Evolutionary conservation across 2,797 vertebrate genomes (phyloP), one percentile per base, ranked within the genome.

Genomic region (Pseudochirops corinnae): DNA sequence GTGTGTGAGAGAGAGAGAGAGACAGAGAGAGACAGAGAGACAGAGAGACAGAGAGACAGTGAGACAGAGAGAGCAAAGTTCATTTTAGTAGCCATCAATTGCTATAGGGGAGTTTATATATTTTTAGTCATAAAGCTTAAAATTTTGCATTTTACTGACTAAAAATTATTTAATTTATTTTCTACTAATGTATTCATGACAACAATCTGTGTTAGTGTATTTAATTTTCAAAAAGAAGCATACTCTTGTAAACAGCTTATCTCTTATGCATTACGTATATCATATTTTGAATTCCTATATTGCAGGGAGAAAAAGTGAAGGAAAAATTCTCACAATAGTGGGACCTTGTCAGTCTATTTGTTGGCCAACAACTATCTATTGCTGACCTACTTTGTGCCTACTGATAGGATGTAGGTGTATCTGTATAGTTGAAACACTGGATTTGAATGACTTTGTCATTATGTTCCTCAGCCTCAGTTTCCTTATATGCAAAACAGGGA

Each of bases 21-120:
- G 56, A 56, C 5, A 57, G 56, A 24, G 21, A 56, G 21, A 56
- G 4, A 56, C 21, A 24, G 46, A 46, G 46, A 46, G 46, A 46
- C 10, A 1, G 56, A 1, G 24, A 7, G 56, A 6, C 24, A 28
- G 6, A 26, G 56, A 26, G 56, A 57, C 6, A 57, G 56, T 7
- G 24, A 57, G 24, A 56, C 21, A 24, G 56, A 5, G 18, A 56
- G 97, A 97, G 93, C 93, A 97, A 55, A 97, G 97, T 95, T 67
- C 93, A 94, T 33, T 95, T 96, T 96, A 94, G 82, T 3, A 18
- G 56, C 74, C 57, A 94, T 5, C 0, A 96, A 92, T 82, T n/a
- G 95, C 52, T 96, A 74, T 95, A 53, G 56, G 92, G 90, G 0
- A 14, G 11, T 91, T 91, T 74, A 93, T 18, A 55, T 50, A 62